These are phyloP conservation scores for Osedax frankpressi DNA, from an alignment of 2,888 invertebrate genomes.

Conservation along the genomic window DNA sequence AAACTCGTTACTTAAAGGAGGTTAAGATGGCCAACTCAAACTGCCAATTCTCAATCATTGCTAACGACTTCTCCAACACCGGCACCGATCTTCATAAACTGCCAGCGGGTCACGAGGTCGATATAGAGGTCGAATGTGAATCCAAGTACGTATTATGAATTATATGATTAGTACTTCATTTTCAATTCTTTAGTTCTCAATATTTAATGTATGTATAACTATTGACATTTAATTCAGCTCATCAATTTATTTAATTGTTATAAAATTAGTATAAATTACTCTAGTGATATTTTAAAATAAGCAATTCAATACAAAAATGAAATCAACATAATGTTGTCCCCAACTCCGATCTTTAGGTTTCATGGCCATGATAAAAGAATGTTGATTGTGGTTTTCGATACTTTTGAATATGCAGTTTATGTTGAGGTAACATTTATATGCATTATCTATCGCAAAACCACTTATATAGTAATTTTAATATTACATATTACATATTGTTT, in stretches of 20 bases:
- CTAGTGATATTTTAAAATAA: too few species aligned
- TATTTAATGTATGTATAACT: too few species aligned
- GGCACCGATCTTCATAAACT: not conserved
- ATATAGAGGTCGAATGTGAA: not conserved
- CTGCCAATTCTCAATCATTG: not conserved
- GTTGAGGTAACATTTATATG: not conserved
- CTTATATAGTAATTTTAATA: too few species aligned
- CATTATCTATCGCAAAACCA: too few species aligned
- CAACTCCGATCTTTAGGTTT: too few species aligned
- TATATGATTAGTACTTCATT: not conserved
- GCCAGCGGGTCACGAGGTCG: not conserved
- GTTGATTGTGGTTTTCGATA: conserved; percentile 32
- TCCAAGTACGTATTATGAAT: not conserved
- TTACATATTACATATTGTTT: too few species aligned
- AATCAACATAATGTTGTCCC: too few species aligned
- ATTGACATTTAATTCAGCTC: too few species aligned
- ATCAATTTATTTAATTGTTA: too few species aligned
- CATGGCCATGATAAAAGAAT: conserved; percentile 33
- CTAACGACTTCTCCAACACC: not conserved
- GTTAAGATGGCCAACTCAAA: not conserved
- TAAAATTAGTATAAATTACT: too few species aligned
- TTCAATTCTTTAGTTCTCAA: too few species aligned
- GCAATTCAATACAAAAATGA: too few species aligned
- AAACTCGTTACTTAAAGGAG: not conserved
- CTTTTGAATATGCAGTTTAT: conserved; percentile 26